These are phyloP conservation scores for Mormyrops attenuatus DNA, from an alignment of 2,797 vertebrate genomes.

Conservation along the genomic window DNA sequence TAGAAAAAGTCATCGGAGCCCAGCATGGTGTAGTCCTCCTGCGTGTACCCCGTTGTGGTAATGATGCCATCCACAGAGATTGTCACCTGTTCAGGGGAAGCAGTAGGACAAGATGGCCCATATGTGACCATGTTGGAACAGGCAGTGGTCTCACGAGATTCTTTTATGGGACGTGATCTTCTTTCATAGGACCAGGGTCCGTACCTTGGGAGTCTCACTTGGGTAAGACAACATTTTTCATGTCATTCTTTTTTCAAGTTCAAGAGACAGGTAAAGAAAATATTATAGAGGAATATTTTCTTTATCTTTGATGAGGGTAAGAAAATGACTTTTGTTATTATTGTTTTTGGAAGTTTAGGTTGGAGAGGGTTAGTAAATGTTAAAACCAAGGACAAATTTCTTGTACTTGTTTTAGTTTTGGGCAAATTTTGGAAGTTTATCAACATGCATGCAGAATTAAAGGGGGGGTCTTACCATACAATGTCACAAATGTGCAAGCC, in stretches of 20 bases:
- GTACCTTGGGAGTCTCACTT: conserved; percentile 50
- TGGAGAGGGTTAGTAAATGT: conserved; percentile 71
- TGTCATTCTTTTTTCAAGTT: conserved; percentile 50
- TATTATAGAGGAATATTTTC: conserved; percentile 72
- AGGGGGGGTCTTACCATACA: conserved; percentile 36
- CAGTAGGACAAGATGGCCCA: conserved; percentile 61
- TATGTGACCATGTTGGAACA: not conserved
- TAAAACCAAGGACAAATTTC: conserved; percentile 74
- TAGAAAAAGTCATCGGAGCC: conserved; percentile 99
- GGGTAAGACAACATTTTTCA: conserved; percentile 54
- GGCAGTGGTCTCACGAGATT: conserved; percentile 26
- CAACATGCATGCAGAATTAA: conserved; percentile 39
- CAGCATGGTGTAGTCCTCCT: conserved; percentile 99
- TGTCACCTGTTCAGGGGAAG: conserved; percentile 88
- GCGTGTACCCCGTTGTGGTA: conserved; percentile 97
- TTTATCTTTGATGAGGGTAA: conserved; percentile 76
- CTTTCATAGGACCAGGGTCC: conserved; percentile 32
- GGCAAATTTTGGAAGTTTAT: conserved; percentile 65
- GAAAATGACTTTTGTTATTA: conserved; percentile 67
- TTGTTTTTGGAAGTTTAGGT: conserved; percentile 55
- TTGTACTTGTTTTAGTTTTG: conserved; percentile 67
- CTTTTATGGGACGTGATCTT: conserved; percentile 26
- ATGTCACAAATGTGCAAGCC: conserved; percentile 63
- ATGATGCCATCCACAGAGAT: conserved; percentile 98
- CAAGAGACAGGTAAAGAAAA: conserved; percentile 76